Percentiles rank a stretch among this genome's conserved stretches.
These are phyloP conservation scores for Pempheris klunzingeri DNA, from an alignment of 2,797 vertebrate genomes.

Conservation along the genomic window DNA sequence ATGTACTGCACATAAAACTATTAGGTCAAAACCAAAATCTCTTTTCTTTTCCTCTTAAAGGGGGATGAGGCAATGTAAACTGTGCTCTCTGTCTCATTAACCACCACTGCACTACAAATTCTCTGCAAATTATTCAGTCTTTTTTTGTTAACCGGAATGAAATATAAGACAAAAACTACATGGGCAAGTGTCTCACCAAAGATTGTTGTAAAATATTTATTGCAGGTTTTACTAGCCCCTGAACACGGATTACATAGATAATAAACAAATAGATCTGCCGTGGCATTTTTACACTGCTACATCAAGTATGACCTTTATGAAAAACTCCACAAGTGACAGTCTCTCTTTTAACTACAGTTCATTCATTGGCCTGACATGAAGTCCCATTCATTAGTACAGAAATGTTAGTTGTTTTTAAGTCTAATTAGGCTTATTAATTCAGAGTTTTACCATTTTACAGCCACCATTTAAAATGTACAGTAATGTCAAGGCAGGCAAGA, in stretches of 20 bases:
- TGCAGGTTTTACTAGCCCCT: constrained; percentile 59
- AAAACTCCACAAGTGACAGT: constrained; percentile 49
- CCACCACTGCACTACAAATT: constrained; percentile 17
- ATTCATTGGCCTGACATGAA: constrained; percentile 11
- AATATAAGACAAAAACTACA: constrained; percentile 43
- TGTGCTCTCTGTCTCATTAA: constrained; percentile 32
- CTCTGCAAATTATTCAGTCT: constrained; percentile 32
- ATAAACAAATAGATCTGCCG: constrained; percentile 71
- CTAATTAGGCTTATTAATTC: constrained; percentile 2
- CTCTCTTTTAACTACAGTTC: constrained; percentile 35
- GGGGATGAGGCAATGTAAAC: neutral
- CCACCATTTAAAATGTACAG: neutral
- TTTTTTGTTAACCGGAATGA: constrained; percentile 20
- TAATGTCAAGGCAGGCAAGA: neutral
- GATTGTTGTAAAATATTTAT: constrained; percentile 63
- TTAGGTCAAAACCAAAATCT: constrained; percentile 26
- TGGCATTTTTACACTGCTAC: constrained; percentile 63
- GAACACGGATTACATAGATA: constrained; percentile 68
- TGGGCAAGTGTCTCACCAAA: constrained; percentile 34
- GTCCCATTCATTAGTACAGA: neutral
- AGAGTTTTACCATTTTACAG: neutral
- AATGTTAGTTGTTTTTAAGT: neutral
- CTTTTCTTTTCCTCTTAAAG: constrained; percentile 16
- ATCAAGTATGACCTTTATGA: constrained; percentile 76
- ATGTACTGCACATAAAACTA: constrained; percentile 25